Base-by-base conservation (phyloP, 1,140 invertebrate genomes). In the Metaphire vulgaris region DNA sequence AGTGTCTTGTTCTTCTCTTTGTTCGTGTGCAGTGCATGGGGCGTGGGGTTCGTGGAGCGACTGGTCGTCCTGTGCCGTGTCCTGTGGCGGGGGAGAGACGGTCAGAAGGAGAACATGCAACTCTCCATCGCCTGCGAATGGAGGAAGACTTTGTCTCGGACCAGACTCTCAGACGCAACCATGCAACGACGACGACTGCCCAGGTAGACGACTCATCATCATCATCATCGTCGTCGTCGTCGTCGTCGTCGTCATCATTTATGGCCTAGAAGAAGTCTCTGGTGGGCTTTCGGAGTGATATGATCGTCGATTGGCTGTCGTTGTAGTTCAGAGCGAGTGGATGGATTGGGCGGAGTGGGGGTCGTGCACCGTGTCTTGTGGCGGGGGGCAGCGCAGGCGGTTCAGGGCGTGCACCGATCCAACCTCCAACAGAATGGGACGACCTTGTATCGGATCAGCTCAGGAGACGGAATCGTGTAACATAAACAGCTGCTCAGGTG, bases 131-230 rank as follows among this genome's bases (percentile, higher is more conserved):
- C 83, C 84, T 2, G 69, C 77, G 31, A 71, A 79, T 73, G 83
- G 83, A 31, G 84, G 84, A 0, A 75, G 76, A 1, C 66, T 67
- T 2, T 85, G 84, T 78, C 67, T 76, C 21, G 84, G 84, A 14
- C 78, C 82, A n/a, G 80, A 75, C 26, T 74, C 66, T 26, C 82
- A 85, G 69, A 77, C 74, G 14, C 81, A 84, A 65, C 83, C 81
- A 69, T 85, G 84, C 76, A 85, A 85, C 76, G 82, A 77, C 41
- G 83, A 85, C 30, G 78, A 79, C 26, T 86, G 85, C 80, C 84
- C 85, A 78, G 81, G 85, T 85, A 80, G 76, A 76, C 28, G 26
- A 6, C 12, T 2, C 15, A 26, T 2, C 21, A 26, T 14, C 26
- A 29, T n/a, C n/a, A n/a, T n/a, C n/a, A n/a, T n/a, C n/a, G n/a